Evolutionary conservation across 2,888 invertebrate genomes (phyloP), one percentile per base, ranked within the genome.

Genomic region (Allacma fusca): DNA sequence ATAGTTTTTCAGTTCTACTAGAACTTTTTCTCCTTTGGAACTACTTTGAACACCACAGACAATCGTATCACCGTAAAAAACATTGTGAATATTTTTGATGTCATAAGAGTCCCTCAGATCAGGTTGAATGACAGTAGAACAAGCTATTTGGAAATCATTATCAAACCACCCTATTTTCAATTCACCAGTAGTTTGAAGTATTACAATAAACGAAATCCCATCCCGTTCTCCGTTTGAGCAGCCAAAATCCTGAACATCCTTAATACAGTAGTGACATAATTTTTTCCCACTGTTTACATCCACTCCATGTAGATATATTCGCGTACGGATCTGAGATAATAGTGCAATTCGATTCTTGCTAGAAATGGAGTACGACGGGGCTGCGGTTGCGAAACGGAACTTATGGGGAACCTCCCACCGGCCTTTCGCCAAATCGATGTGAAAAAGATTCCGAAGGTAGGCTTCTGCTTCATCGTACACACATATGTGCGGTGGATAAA

Each of bases 401-500:
- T 83, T 81, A 57, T 78, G 75, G 0, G 84, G 84, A 62, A 80
- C 79, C 28, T 76, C 78, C 83, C 83, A 83, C 57, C 77, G 74
- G 40, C 80, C 81, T 29, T 81, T 76, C 0, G 76, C 68, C 9
- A 83, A 65, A 19, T 83, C 82, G 24, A 83, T 81, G 13, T 77
- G 73, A 67, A 81, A 83, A 34, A 84, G 71, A 7, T 79, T 72
- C 29, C 69, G 78, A 7, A 84, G 79, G 57, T 75, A 82, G 12
- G 79, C 40, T 77, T 84, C 84, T 16, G 82, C 81, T 21, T 83
- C 82, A 78, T 84, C 84, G 62, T 82, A 84, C 28, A 84, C 80
- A 64, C 82, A 83, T 1, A 83, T 79, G 70, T 84, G 84, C 19
- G 84, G 84, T 5, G 84, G 84, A 74, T 80, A 84, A 76, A 84